Evolutionary conservation across 2,888 invertebrate species (phyloP).

Genomic region (Cephus pulcher): DNA sequence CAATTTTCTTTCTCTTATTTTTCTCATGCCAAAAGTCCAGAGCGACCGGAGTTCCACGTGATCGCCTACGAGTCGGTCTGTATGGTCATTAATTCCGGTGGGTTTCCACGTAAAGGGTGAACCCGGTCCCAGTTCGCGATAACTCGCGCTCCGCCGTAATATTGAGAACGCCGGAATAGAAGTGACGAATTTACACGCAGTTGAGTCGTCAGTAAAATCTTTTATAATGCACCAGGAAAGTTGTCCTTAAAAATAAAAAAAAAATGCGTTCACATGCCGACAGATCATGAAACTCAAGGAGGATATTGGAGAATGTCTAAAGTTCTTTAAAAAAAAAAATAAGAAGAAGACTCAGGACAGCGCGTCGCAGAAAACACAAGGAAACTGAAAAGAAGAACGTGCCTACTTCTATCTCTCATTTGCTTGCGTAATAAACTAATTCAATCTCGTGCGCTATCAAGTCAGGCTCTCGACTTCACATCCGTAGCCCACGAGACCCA

Average conservation of each 20-base stretch:
- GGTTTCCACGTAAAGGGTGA: too few species aligned
- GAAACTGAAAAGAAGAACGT: background rate
- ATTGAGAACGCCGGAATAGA: background rate
- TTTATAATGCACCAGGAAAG: slow-evolving; percentile 28
- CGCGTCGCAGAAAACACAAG: too few species aligned
- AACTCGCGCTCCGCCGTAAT: background rate
- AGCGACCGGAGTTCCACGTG: background rate
- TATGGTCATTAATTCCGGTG: too few species aligned
- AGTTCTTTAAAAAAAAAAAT: too few species aligned
- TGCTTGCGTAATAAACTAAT: background rate
- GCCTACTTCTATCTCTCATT: background rate
- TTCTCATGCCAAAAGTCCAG: background rate
- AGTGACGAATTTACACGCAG: background rate
- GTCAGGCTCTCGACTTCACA: background rate
- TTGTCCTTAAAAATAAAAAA: slow-evolving; percentile 20
- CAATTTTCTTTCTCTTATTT: too few species aligned
- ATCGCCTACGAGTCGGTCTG: slow-evolving; percentile 11
- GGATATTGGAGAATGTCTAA: too few species aligned
- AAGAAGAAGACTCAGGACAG: too few species aligned
- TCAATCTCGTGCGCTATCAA: background rate
- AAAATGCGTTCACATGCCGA: too few species aligned
- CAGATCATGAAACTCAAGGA: background rate
- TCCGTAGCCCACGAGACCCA: background rate
- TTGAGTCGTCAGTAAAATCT: slow-evolving; percentile 21
- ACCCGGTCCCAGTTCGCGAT: background rate